Base-by-base conservation (phyloP, 1,140 invertebrate genomes). In the Trypoxylus dichotomus region DNA sequence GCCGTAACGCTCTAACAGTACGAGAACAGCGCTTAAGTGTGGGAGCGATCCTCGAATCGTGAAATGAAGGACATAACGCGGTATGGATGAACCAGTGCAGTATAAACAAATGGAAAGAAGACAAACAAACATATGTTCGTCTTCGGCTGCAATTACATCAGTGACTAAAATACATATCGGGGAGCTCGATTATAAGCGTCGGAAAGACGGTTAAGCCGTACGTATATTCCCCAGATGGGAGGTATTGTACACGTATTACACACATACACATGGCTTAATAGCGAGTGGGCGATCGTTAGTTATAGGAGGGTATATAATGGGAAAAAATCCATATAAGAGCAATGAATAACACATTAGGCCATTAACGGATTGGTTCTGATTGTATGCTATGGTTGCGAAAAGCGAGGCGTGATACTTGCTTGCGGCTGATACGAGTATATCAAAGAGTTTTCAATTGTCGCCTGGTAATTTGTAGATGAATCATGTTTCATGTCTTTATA, bases 61-160 rank as follows among this genome's bases (percentile, higher is more conserved):
- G 21, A 63, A 63, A 63, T 63, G 60, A 19, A 19, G 60, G 60
- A 24, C 43, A 47, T 47, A 47, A 13, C 43, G 43, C 43, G 1
- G 13, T 47, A 24, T 19, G 60, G 60, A 63, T 63, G 60, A 63
- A 63, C 60, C 60, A 63, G 60, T 27, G 60, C 21, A 63, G 60
- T 63, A 19, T 63, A 63, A 63, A 63, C 60, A 63, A 63, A 63
- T 63, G 60, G 60, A 19, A 63, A 63, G 21, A 63, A 63, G 60
- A 63, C 60, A 63, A 63, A 63, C 60, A 63, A 63, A 63, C 60
- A 63, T 63, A 63, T 63, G 60, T 63, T 63, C 60, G 60, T 13
- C 60, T 63, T 63, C 25, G 60, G 60, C 19, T 63, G 60, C 60
- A 63, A 63, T 63, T 63, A 63, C 60, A 63, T 63, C 60, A 63